Conservation (phyloP, 30 jellyfish, hydroid and myxozoan species). For the Pelagia noctiluca region DNA sequence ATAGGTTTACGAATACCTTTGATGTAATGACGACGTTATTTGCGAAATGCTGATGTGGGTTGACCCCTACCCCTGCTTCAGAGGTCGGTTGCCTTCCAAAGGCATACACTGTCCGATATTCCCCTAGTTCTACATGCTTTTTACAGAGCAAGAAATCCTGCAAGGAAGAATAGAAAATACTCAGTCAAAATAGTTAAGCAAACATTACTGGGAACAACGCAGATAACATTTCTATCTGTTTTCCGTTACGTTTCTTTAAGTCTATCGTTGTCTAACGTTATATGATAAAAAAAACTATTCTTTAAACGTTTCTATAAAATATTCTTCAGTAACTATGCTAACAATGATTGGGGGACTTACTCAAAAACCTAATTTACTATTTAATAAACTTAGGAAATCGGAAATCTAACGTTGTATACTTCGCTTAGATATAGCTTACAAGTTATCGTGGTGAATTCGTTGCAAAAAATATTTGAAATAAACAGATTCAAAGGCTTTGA, state of each 20-base stretch:
- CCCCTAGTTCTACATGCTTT: constrained; percentile 68
- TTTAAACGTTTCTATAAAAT: too few relatives aligned
- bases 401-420: too few relatives aligned
- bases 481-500: too few relatives aligned
- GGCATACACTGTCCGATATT: constrained; percentile 82
- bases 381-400: too few relatives aligned
- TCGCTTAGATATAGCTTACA: too few relatives aligned
- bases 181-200: not conserved
- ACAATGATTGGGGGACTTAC: not conserved
- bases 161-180: not conserved
- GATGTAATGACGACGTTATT: constrained; percentile 92
- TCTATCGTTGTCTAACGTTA: not conserved
- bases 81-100: constrained; percentile 81
- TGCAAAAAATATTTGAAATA: too few relatives aligned
- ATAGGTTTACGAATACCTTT: constrained; percentile 53
- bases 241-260: not conserved
- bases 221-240: too few relatives aligned
- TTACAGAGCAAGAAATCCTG: constrained; percentile 62
- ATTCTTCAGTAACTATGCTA: not conserved
- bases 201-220: too few relatives aligned
- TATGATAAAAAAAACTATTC: not conserved
- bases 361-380: too few relatives aligned
- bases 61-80: constrained; percentile 78
- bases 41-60: constrained; percentile 78
- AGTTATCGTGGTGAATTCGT: too few relatives aligned